A percentile compares a stretch with the other conserved stretches of the same genome.
Evolutionary conservation across 2,113 vertebrate genomes (phyloP).

Genomic region (Malurus cyaneus): DNA sequence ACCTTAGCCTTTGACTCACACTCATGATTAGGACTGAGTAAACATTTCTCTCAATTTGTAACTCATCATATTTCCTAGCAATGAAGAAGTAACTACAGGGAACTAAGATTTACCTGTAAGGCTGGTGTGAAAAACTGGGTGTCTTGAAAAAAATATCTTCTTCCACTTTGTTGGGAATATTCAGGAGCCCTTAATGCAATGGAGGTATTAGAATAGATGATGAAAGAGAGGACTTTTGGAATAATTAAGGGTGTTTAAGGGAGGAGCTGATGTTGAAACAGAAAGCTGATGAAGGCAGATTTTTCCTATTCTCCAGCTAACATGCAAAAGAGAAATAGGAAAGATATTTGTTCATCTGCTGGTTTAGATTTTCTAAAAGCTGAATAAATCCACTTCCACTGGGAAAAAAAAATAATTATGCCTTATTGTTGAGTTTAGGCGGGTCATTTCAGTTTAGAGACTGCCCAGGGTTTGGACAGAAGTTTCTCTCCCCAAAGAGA

Average conservation of each 20-base stretch:
- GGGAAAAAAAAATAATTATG: not conserved
- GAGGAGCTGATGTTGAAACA: not conserved
- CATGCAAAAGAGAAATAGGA: not conserved
- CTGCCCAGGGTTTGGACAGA: not conserved
- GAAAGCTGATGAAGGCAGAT: not conserved
- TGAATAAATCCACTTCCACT: not conserved
- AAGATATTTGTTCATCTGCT: not conserved
- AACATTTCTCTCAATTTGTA: constrained; percentile 62
- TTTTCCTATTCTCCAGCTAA: not conserved
- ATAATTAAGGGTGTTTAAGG: not conserved
- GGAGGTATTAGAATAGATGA: not conserved
- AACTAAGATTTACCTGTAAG: not conserved
- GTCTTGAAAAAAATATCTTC: not conserved
- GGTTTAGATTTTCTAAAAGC: not conserved
- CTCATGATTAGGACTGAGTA: constrained; percentile 58
- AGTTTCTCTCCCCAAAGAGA: not conserved
- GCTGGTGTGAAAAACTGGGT: not conserved
- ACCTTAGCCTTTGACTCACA: constrained; percentile 40
- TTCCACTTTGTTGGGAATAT: not conserved
- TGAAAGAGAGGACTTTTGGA: not conserved
- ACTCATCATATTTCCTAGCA: constrained; percentile 41
- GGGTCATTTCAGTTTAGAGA: not conserved
- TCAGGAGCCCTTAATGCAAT: not conserved
- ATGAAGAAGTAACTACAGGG: constrained; percentile 49
- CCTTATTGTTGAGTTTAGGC: not conserved